Evolutionary conservation across 1,140 invertebrate species (phyloP), one percentile per base, ranked within the genome.

Genomic region (Trichonephila clavipes): DNA sequence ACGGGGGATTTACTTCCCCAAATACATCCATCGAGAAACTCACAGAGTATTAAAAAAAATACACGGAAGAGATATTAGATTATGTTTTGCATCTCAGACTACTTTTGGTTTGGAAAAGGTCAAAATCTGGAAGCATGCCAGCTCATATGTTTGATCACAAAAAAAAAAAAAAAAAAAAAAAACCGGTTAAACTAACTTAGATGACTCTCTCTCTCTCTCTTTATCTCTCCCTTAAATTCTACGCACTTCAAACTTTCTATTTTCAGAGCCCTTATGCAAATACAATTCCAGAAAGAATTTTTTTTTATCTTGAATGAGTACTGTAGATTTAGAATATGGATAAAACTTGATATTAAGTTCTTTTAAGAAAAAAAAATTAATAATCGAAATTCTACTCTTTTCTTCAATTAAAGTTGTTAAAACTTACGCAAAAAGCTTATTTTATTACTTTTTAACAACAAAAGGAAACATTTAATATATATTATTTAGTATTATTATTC

Each of bases 81-180:
- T n/a, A 69, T 24, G n/a, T 64, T 64, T 64, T 64, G 62, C 62
- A 19, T 64, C 21, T 18, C 3, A 1, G 21, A 4, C 14, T 64
- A 64, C 62, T 64, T 64, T 19, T 18, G 62, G 16, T 21, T 19
- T 64, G 16, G 21, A 64, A 21, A 19, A 18, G n/a, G 8, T 2
- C 3, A 12, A 5, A 69, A 24, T 69, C n/a, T 69, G 66, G 66
- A 24, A 69, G 7, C 7, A 69, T 69, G 66, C n/a, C 66, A 69
- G 8, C 66, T 69, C n/a, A n/a, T 24, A 24, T 24, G n/a, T 69
- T 69, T 24, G 66, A 12, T 24, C n/a, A 3, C 10, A 28, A 28
- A 66, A 66, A 66, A 66, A 66, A 66, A n/a, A 21, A 69, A 69
- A 69, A 62, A 62, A 62, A 62, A 21, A 69, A 69, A 69, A 62